Evolutionary conservation across 1,140 invertebrate species (phyloP).

Genomic region (Camponotus floridanus): DNA sequence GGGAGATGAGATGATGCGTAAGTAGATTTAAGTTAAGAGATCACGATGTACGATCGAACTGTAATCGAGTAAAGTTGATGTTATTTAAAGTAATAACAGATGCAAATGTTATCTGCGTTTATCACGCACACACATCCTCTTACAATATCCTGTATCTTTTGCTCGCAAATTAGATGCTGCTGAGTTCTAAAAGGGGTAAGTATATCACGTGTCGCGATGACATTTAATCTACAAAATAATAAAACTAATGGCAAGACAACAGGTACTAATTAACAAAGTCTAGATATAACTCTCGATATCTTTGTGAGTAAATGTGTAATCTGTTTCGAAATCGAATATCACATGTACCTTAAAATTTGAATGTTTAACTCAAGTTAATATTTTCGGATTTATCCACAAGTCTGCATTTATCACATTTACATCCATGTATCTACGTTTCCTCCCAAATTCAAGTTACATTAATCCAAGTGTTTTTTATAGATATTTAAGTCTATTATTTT

Average conservation of each 20-base stretch:
- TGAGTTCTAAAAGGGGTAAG: slow-evolving; percentile 24
- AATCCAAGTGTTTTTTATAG: too few relatives aligned
- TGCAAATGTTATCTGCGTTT: slow-evolving; percentile 70
- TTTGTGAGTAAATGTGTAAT: neutral
- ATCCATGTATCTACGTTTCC: too few relatives aligned
- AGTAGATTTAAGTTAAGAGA: slow-evolving; percentile 67
- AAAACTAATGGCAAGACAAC: neutral
- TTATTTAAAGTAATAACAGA: slow-evolving; percentile 84
- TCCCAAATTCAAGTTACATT: too few relatives aligned
- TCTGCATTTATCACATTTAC: too few relatives aligned
- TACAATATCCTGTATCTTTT: neutral
- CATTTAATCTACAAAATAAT: neutral
- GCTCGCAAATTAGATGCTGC: neutral
- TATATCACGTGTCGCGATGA: neutral
- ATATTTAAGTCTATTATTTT: too few relatives aligned
- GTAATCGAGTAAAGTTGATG: slow-evolving; percentile 85
- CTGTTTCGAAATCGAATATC: too few relatives aligned
- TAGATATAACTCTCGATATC: neutral
- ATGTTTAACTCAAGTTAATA: too few relatives aligned
- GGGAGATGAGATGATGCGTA: slow-evolving; percentile 60
- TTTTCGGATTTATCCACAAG: too few relatives aligned
- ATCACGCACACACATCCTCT: neutral
- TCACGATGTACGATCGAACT: slow-evolving; percentile 81
- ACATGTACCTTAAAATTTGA: too few relatives aligned
- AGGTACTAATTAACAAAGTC: neutral